Evolutionary conservation across 1,140 invertebrate genomes (phyloP), one percentile per base, ranked within the genome.

Genomic region (Probaryconus sp.): DNA sequence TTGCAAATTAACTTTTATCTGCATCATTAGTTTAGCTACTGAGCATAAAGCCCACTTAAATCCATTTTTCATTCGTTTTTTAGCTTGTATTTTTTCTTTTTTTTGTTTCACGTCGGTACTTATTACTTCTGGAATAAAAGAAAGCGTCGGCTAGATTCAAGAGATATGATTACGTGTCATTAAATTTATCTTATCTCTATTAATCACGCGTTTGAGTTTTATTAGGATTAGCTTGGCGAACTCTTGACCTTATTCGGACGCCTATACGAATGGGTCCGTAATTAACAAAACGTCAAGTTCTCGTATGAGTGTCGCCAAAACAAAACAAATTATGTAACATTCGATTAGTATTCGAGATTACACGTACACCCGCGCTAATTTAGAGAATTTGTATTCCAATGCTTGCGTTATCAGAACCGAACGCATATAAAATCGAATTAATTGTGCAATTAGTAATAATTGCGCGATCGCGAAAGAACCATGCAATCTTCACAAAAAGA

Each of bases 241-340:
- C 40, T 45, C 42, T 45, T 45, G 24, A 45, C 42, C 42, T 45
- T 45, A 45, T 45, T 45, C 11, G 21, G 30, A 5, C 21, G 5
- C 18, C 42, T 30, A 45, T 45, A 6, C 24, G 4, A 16, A 24
- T 14, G n/a, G 31, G 14, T 16, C 2, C 10, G 24, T 26, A 30
- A 30, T 42, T 42, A 38, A 55, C 37, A 38, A 42, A 42, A 55
- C n/a, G 18, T 42, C 51, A 55, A 40, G 28, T 55, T 33, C 11
- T 28, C 26, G 26, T 42, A 28, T 55, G 21, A 55, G 37, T 11
- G 13, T 5, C 2, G 16, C 11, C 16, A 43, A 38, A 42, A 56
- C 16, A 56, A 56, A 56, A 56, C 40, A 56, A 56, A 43, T 56
- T 56, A 43, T 56, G 38, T 43, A 56, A 42, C 38, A 11, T 56